phyloP scores from a whole-genome alignment of 2,113 vertebrate species.

The Megalops atlanticus region DNA sequence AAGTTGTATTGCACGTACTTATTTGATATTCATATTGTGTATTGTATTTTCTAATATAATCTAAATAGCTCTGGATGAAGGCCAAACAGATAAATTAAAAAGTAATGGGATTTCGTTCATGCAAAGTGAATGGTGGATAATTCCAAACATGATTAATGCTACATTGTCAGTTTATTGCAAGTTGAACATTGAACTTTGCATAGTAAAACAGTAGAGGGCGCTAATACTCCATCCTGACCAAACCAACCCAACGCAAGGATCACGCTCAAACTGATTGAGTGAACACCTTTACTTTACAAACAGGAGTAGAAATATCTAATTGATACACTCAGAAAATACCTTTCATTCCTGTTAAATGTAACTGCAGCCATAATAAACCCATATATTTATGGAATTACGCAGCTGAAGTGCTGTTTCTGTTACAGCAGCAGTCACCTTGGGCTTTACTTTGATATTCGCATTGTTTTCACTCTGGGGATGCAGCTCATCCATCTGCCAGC shows the following conservation, averaged over 20 bases:
- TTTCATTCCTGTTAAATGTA: too few species aligned
- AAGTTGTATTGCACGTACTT: not conserved
- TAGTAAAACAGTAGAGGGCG: conserved; percentile 15
- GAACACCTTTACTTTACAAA: not conserved
- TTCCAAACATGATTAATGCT: not conserved
- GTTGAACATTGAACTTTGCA: not conserved
- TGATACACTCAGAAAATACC: too few species aligned
- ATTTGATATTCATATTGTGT: not conserved
- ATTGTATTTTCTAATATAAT: not conserved
- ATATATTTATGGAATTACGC: too few species aligned
- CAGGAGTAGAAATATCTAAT: too few species aligned
- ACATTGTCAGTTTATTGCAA: not conserved
- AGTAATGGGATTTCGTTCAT: not conserved
- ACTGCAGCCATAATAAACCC: too few species aligned
- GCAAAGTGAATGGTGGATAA: not conserved
- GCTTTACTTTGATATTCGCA: not conserved
- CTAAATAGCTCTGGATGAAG: not conserved
- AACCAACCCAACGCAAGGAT: not conserved
- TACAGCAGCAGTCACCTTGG: too few species aligned
- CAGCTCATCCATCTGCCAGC: not conserved
- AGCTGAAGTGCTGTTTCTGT: too few species aligned
- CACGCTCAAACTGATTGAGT: not conserved
- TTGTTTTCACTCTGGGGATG: not conserved
- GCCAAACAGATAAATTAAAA: not conserved
- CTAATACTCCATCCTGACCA: not conserved